Percentiles rank a stretch among this genome's conserved stretches.
Conservation (phyloP, 1,140 invertebrate species). For the Solen grandis region DNA sequence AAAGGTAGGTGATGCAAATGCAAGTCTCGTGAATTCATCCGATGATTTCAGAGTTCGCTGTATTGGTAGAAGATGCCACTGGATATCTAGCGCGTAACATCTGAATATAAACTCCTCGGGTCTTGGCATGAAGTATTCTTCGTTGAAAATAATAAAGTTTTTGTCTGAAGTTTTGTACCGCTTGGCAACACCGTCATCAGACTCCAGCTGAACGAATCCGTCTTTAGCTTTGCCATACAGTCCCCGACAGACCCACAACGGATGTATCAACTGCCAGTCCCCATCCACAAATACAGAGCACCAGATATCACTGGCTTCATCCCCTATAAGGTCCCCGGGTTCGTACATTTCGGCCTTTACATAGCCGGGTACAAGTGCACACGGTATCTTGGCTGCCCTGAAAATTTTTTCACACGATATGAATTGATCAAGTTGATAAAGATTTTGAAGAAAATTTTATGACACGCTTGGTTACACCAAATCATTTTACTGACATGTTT, state of each 20-base stretch:
- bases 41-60: conserved; percentile 24
- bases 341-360: background rate
- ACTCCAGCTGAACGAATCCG: background rate
- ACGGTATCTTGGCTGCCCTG: background rate
- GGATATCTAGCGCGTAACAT: conserved; percentile 28
- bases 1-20: conserved; percentile 34
- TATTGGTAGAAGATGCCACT: conserved; percentile 47
- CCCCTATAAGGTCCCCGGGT: background rate
- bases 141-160: conserved; percentile 8
- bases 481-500: background rate
- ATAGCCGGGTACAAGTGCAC: background rate
- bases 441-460: too few species aligned
- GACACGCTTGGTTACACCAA: background rate
- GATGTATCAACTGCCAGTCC: background rate
- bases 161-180: background rate
- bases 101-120: conserved; percentile 47
- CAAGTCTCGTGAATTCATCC: conserved; percentile 26
- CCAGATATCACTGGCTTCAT: background rate
- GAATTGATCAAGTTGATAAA: background rate
- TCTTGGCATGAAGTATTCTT: conserved; percentile 53
- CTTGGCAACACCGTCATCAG: background rate
- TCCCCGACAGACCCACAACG: background rate
- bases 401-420: too few species aligned
- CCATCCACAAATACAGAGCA: background rate
- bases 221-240: background rate